Percentiles rank a stretch among this genome's conserved stretches.
These are phyloP conservation scores for Himalopsyche tibetana DNA, from an alignment of 2,888 invertebrate species.

Conservation along the genomic window DNA sequence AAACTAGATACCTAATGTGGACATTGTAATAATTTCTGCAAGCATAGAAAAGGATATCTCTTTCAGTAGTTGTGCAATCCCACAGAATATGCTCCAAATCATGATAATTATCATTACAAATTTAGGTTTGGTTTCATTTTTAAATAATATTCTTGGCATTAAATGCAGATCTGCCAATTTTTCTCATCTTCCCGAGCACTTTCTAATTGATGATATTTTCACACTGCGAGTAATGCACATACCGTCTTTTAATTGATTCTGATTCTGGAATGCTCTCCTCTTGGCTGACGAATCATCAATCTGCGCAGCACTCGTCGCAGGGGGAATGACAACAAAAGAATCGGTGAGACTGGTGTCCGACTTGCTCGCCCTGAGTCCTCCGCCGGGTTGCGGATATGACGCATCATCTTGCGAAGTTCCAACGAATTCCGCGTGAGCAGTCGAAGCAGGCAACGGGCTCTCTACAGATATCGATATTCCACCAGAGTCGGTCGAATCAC, in stretches of 20 bases:
- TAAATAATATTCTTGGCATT: no score
- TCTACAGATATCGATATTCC: constrained; percentile 69
- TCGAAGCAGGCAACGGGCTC: constrained; percentile 61
- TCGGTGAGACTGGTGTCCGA: constrained; percentile 94
- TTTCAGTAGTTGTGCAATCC: no score
- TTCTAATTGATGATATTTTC: background rate
- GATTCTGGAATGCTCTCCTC: constrained; percentile 56
- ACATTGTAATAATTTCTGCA: no score
- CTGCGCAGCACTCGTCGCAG: constrained; percentile 69
- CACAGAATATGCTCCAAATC: no score
- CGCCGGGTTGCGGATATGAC: constrained; percentile 68
- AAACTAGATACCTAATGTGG: no score
- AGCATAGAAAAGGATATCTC: no score
- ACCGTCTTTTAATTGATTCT: constrained; percentile 65
- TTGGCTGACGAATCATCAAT: constrained; percentile 61
- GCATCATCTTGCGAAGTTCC: constrained; percentile 62
- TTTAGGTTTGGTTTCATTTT: no score
- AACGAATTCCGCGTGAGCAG: constrained; percentile 54
- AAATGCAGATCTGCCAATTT: background rate
- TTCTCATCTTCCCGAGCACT: background rate
- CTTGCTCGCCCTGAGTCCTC: constrained; percentile 87
- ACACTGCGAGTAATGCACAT: background rate
- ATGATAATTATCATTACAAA: no score
- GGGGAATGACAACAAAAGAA: constrained; percentile 89
- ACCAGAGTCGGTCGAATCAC: constrained; percentile 73